Conservation (phyloP, 2,888 invertebrate species). For the Lasioglossum pauxillum region DNA sequence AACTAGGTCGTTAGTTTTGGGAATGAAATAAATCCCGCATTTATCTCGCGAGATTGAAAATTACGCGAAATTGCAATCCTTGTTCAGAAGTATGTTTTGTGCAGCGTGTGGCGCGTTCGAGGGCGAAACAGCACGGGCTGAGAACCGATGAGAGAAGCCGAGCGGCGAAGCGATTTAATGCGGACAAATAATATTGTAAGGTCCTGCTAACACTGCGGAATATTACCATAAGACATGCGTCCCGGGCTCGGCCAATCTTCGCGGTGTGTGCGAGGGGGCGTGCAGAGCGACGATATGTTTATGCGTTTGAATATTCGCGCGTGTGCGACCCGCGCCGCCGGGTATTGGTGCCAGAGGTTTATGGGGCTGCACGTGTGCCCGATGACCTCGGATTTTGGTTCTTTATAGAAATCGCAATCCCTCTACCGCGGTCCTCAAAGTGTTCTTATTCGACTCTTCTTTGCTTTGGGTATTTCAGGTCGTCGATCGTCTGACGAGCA, state of each 20-base stretch:
- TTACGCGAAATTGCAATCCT: too few relatives aligned
- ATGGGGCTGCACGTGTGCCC: slow-evolving; percentile 1
- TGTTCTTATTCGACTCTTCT: background rate
- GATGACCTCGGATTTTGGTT: background rate
- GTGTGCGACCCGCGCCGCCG: slow-evolving; percentile 66
- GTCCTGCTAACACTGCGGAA: slow-evolving; percentile 77
- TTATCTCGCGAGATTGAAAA: too few relatives aligned
- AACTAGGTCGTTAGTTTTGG: too few relatives aligned
- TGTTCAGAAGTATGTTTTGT: background rate
- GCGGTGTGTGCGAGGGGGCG: slow-evolving; percentile 27
- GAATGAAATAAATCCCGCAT: too few relatives aligned
- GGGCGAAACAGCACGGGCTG: slow-evolving; percentile 40
- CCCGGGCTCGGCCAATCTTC: slow-evolving; percentile 55
- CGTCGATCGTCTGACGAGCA: background rate
- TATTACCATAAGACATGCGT: slow-evolving; percentile 81
- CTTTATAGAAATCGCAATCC: background rate
- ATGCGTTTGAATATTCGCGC: slow-evolving; percentile 80
- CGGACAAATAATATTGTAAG: slow-evolving; percentile 80
- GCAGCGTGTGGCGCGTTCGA: background rate
- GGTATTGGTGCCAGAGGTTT: slow-evolving; percentile 19
- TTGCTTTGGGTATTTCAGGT: background rate
- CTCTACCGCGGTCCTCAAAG: background rate
- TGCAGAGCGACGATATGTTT: slow-evolving; percentile 74
- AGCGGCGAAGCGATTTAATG: slow-evolving; percentile 74
- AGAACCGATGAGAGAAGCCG: slow-evolving; percentile 61